Evolutionary conservation across 2,888 invertebrate genomes (phyloP).

Genomic region (Pollenia griseotomentosa): DNA sequence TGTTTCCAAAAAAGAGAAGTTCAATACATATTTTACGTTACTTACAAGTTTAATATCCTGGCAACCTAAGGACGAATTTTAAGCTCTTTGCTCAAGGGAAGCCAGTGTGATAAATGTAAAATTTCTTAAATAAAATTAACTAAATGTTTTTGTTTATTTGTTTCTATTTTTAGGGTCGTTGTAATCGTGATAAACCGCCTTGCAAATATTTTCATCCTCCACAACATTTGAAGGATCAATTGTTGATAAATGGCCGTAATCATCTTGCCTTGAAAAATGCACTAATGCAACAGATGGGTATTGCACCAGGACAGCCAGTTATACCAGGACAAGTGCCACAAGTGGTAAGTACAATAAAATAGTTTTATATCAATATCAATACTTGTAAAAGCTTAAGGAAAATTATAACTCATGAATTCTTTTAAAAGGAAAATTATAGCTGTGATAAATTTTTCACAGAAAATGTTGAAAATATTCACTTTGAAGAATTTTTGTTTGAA

Average conservation of each 20-base stretch:
- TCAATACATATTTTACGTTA: constrained; percentile 61
- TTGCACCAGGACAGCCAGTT: constrained; percentile 94
- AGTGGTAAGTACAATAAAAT: constrained; percentile 89
- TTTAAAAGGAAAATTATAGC: too few relatives aligned
- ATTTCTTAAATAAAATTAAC: constrained; percentile 53
- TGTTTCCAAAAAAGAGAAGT: neutral
- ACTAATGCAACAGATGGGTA: constrained; percentile 98
- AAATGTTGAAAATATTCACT: too few relatives aligned
- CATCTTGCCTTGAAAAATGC: constrained; percentile 99
- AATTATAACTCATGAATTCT: too few relatives aligned
- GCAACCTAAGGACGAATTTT: constrained; percentile 1
- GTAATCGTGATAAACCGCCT: constrained; percentile 99
- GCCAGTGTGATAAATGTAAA: constrained; percentile 37
- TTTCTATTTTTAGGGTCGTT: constrained; percentile 93
- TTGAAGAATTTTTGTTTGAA: too few relatives aligned
- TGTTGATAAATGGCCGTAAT: constrained; percentile 99
- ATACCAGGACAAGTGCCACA: constrained; percentile 96
- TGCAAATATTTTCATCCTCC: constrained; percentile 99
- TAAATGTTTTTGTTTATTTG: constrained; percentile 25
- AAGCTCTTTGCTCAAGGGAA: neutral
- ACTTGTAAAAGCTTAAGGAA: neutral
- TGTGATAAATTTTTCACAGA: neutral
- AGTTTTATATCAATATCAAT: neutral
- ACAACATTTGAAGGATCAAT: constrained; percentile 99
- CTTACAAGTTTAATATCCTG: constrained; percentile 56